Base-by-base conservation (phyloP, 2,888 invertebrate species). In the Drosophila picticornis region DNA sequence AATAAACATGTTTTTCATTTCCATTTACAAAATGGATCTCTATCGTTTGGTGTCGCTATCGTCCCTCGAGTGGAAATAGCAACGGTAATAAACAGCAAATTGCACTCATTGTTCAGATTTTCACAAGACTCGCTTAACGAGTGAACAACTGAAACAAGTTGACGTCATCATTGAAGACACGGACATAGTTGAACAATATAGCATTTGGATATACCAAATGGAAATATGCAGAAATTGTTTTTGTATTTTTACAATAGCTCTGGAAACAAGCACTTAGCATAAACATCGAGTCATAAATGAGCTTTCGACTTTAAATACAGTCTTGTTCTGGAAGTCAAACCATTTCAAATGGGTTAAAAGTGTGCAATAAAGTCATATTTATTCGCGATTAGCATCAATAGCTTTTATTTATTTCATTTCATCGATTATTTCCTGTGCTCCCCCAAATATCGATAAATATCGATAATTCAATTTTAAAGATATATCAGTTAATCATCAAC, bases 11-110 rank as follows among this genome's bases (percentile, higher is more conserved):
- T 52, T 43, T 52, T 59, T 27, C 40, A 19, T 72, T 77, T 77
- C 68, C 57, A 73, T 78, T 65, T 67, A 46, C 27, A 51, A 50
- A 60, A 50, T 34, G 16, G 25, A 36, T n/a, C 38, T 0, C 13
- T n/a, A 5, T 59, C 36, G 11, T 64, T 27, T 32, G 34, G 34
- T 60, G 52, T 43, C 40, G 40, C 38, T 60, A 75, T 56, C 51
- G 59, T 60, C 69, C 61, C 77, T 77, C 48, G 52, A 76, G 80
- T 76, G 79, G 69, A 79, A 81, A 80, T 38, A 58, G 71, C 67
- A 75, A 66, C 74, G 81, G 72, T 80, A 77, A 86, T 84, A 74
- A 80, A 81, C 74, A 86, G 81, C 85, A 84, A 85, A 86, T 88
- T 87, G 84, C 69, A 76, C 72, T 79, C 68, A 77, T 75, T 79